Evolutionary conservation across 2,888 invertebrate genomes (phyloP).

Genomic region (Drosophila atripex): DNA sequence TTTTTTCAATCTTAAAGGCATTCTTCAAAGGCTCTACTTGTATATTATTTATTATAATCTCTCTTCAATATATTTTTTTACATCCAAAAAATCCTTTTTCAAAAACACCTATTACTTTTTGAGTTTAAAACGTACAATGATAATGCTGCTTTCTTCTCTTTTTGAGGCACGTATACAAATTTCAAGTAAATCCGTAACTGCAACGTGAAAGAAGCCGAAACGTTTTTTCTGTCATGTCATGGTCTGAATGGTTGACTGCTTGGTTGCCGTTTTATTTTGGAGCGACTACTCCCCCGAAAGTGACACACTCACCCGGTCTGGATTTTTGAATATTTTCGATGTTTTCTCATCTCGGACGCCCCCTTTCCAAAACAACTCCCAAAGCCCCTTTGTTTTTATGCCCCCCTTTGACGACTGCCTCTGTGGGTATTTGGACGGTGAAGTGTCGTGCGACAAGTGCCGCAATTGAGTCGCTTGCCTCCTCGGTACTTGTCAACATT

Average conservation of each 20-base stretch:
- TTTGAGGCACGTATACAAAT: conserved; percentile 26
- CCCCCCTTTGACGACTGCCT: conserved; percentile 6
- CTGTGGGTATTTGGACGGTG: conserved; percentile 23
- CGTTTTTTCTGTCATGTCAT: conserved; percentile 69
- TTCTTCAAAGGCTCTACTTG: no score
- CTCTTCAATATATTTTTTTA: background rate
- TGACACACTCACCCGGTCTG: conserved; percentile 46
- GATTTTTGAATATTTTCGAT: conserved; percentile 35
- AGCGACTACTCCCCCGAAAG: conserved; percentile 51
- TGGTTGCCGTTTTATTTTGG: conserved; percentile 32
- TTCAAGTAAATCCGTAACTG: conserved; percentile 38
- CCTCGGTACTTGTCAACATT: conserved; percentile 59
- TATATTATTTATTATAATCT: no score
- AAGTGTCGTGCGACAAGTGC: conserved; percentile 76
- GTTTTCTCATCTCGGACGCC: conserved; percentile 27
- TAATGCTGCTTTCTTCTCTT: conserved; percentile 1
- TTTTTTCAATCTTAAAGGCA: no score
- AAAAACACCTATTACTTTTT: conserved; percentile 1
- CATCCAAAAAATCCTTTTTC: background rate
- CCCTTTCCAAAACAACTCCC: conserved; percentile 14
- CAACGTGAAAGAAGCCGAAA: conserved; percentile 27
- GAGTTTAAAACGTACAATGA: background rate
- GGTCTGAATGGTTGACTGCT: conserved; percentile 54
- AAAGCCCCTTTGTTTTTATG: background rate
- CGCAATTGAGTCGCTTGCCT: conserved; percentile 71